phyloP scores from a whole-genome alignment of 2,113 vertebrate species.

The Emydocephalus ijimae region DNA sequence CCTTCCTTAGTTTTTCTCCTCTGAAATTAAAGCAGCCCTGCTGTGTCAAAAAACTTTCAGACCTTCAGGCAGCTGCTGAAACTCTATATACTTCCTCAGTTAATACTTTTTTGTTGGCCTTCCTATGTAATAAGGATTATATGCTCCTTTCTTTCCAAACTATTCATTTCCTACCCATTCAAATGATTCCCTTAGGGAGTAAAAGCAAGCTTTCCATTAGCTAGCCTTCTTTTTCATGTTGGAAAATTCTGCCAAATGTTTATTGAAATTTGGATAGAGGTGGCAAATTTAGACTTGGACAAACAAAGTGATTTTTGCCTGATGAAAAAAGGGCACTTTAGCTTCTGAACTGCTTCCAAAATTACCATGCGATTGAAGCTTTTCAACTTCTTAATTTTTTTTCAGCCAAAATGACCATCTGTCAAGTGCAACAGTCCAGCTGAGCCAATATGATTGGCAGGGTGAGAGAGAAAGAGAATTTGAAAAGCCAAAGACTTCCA shows the following conservation, averaged over 20 bases:
- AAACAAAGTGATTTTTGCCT: slow-evolving; percentile 37
- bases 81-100: slow-evolving; percentile 37
- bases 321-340: slow-evolving; percentile 31
- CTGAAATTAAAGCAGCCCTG: slow-evolving; percentile 3
- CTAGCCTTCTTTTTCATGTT: slow-evolving; percentile 23
- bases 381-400: slow-evolving; percentile 48
- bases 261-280: slow-evolving; percentile 42
- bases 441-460: slow-evolving; percentile 36
- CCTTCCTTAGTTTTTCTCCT: neutral
- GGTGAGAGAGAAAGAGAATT: slow-evolving; percentile 17
- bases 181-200: slow-evolving; percentile 15
- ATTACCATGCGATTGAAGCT: slow-evolving; percentile 4
- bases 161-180: slow-evolving; percentile 22
- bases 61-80: slow-evolving; percentile 20
- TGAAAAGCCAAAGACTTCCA: slow-evolving; percentile 14
- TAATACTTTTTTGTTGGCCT: slow-evolving; percentile 35
- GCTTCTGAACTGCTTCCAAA: slow-evolving; percentile 35
- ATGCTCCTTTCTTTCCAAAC: slow-evolving; percentile 17
- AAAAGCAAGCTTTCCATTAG: slow-evolving; percentile 11
- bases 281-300: slow-evolving; percentile 31
- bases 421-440: slow-evolving; percentile 35
- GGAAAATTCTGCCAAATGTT: slow-evolving; percentile 41
- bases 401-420: slow-evolving; percentile 52
- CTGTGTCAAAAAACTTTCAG: slow-evolving; percentile 18
- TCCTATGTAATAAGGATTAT: slow-evolving; percentile 38